Evolutionary conservation across 1,140 invertebrate genomes (phyloP), one percentile per base, ranked within the genome.

Genomic region (Caenorhabditis brenneri): DNA sequence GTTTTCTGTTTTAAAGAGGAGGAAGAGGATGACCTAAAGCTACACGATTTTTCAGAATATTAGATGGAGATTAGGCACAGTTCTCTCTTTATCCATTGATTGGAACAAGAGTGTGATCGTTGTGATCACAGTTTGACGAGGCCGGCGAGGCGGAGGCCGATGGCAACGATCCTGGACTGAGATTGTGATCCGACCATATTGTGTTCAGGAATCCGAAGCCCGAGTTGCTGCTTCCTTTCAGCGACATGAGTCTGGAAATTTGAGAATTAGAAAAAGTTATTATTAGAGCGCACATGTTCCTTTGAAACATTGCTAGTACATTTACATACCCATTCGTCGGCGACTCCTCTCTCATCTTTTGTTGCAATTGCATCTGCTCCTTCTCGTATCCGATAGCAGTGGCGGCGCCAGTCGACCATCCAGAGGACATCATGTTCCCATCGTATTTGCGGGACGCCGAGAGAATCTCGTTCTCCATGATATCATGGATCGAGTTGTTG

Each of bases 401-500:
- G n/a, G n/a, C n/a, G n/a, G n/a, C n/a, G n/a, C n/a, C n/a, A n/a
- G 39, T 12, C 39, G 39, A 29, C 27, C 19, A 74, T 7, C 24
- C 12, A 24, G 9, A 55, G 12, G 12, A 22, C 24, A 10, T 9
- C 19, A 12, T 1, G 9, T 6, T 12, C 7, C 12, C 24, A 10
- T 51, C 2, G 49, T n/a, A 36, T 65, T 36, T 19, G 29, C 58
- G 24, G 24, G 16, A n/a, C 42, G 42, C 5, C 31, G 19, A 16
- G 3, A n/a, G 48, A 15, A 9, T 42, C 33, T 29, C 65, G 22
- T 74, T 74, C 36, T 74, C 65, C 65, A 74, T 74, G 29, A 74
- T 74, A 74, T 74, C 65, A 42, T 74, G n/a, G n/a, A 74, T 39
- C 36, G 65, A 74, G 65, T 74, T 74, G 65, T 74, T 74, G n/a